Evolutionary conservation across 2,888 invertebrate genomes (phyloP).

Genomic region (Apamea monoglypha): DNA sequence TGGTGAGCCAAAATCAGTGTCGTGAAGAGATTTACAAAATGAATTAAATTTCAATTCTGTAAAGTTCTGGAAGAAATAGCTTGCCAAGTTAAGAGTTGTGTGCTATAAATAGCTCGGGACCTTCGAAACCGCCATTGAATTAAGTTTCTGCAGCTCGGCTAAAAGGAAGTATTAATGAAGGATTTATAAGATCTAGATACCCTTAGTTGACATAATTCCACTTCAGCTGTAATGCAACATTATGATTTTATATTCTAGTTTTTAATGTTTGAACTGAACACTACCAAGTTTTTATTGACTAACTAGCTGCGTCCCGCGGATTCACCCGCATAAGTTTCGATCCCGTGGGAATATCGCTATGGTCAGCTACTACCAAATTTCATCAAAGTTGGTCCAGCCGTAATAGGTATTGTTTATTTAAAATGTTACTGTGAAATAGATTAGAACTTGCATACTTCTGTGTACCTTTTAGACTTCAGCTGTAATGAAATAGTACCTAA

Average conservation of each 20-base stretch:
- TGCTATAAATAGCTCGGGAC: slow-evolving; percentile 1
- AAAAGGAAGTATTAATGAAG: background rate
- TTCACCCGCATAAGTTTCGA: too few relatives aligned
- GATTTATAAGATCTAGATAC: background rate
- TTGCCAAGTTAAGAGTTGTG: slow-evolving; percentile 3
- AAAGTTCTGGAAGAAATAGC: background rate
- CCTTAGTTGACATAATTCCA: background rate
- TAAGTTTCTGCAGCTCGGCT: background rate
- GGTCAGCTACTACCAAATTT: too few relatives aligned
- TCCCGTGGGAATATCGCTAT: too few relatives aligned
- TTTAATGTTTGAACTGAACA: too few relatives aligned
- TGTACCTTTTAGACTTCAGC: background rate
- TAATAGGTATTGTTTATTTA: background rate
- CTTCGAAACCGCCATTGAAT: background rate
- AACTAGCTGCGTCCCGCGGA: too few relatives aligned
- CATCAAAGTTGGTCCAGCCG: too few relatives aligned
- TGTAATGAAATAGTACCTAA: background rate
- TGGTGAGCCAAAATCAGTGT: background rate
- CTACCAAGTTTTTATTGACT: too few relatives aligned
- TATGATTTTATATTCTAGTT: too few relatives aligned
- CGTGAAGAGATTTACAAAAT: background rate
- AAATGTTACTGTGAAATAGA: background rate
- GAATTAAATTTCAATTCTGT: background rate
- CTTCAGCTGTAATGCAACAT: background rate
- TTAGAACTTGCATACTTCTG: background rate